phyloP scores from a whole-genome alignment of 2,113 vertebrate genomes.

The Cryptoleucopteryx plumbea region DNA sequence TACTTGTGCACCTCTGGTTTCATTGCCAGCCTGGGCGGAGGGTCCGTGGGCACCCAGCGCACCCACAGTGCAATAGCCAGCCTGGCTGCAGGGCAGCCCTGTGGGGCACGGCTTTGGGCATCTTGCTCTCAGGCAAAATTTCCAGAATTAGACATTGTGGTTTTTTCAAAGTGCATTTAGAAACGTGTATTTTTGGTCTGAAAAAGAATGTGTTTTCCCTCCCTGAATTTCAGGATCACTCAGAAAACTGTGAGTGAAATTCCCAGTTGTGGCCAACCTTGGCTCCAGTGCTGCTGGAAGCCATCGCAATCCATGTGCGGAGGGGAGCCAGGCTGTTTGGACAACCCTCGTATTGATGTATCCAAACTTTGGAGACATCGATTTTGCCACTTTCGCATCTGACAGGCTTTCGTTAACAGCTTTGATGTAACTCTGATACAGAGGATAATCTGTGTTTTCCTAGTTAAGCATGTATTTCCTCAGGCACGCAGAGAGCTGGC shows the following conservation, averaged over 20 bases:
- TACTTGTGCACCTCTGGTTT: not conserved
- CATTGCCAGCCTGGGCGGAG: not conserved
- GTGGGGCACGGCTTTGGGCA: not conserved
- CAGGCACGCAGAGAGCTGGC: not conserved
- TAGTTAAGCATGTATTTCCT: not conserved
- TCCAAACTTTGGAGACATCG: not conserved
- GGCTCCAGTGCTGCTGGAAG: accelerated
- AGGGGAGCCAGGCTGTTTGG: not conserved
- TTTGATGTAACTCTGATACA: not conserved
- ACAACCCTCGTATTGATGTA: accelerated
- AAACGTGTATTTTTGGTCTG: not conserved
- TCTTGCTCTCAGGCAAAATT: not conserved
- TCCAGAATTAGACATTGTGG: not conserved
- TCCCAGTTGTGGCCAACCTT: accelerated
- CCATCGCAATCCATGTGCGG: accelerated
- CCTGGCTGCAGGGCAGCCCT: not conserved
- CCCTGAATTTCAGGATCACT: not conserved
- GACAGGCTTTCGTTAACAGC: not conserved
- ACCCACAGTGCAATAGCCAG: not conserved
- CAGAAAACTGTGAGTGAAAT: not conserved
- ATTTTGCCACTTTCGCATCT: not conserved
- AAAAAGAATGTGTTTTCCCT: not conserved
- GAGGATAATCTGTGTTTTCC: not conserved
- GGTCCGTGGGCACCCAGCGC: not conserved
- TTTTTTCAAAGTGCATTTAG: not conserved